These are phyloP conservation scores for Spizaetus ornatus DNA, from an alignment of 2,113 vertebrate genomes.

Conservation along the genomic window DNA sequence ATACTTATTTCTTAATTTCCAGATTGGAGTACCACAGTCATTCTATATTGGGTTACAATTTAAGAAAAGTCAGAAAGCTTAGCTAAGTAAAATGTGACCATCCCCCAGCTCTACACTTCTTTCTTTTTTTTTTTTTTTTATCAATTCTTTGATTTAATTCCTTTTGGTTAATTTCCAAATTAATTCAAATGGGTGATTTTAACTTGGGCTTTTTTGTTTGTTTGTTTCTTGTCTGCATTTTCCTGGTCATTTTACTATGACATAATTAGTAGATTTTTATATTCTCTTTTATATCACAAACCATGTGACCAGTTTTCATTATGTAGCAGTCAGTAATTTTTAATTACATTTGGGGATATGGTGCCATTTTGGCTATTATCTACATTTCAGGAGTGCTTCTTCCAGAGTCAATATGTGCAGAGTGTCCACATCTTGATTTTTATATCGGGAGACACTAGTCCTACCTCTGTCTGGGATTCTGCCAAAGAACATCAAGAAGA, in stretches of 20 bases:
- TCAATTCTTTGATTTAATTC: neutral
- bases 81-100: neutral
- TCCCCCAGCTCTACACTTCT: neutral
- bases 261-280: neutral
- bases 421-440: neutral
- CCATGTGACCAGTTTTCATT: neutral
- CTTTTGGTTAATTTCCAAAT: neutral
- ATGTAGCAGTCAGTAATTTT: neutral
- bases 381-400: neutral
- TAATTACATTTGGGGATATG: neutral
- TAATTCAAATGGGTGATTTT: neutral
- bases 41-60: neutral
- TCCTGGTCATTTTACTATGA: neutral
- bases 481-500: neutral
- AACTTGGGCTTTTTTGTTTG: neutral
- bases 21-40: neutral
- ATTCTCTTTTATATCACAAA: neutral
- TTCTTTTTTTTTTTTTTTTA: neutral
- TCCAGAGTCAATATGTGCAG: neutral
- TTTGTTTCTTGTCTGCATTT: neutral
- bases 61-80: neutral
- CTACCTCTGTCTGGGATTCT: neutral
- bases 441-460: neutral
- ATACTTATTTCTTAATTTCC: neutral
- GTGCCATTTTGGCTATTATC: neutral